Evolutionary conservation across 1,140 invertebrate species (phyloP).

Genomic region (Stratiolaelaps scimitus): DNA sequence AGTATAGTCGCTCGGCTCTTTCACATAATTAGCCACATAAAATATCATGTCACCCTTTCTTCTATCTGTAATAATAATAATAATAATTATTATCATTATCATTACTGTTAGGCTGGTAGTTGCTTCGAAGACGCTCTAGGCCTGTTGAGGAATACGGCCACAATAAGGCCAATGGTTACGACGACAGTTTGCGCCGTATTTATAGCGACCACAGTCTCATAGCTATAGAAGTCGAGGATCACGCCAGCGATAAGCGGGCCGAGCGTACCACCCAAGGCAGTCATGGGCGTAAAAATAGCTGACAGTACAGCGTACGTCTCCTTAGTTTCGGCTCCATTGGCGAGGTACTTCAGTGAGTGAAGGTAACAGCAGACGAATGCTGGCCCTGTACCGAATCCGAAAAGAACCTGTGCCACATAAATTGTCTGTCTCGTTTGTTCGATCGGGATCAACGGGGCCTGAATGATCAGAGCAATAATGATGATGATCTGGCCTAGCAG

Average conservation of each 20-base stretch:
- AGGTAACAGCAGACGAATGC: slow-evolving; percentile 23
- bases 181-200: neutral
- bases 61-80: too few species aligned
- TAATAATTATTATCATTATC: too few species aligned
- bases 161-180: too few species aligned
- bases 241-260: slow-evolving; percentile 9
- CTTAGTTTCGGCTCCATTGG: slow-evolving; percentile 7
- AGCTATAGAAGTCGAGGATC: slow-evolving; percentile 3
- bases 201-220: neutral
- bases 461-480: neutral
- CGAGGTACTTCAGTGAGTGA: slow-evolving; percentile 4
- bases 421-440: neutral
- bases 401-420: neutral
- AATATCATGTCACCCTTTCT: too few species aligned
- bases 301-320: slow-evolving; percentile 5
- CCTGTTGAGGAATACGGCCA: too few species aligned
- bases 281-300: slow-evolving; percentile 13
- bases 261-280: slow-evolving; percentile 2
- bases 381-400: neutral
- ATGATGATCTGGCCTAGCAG: neutral
- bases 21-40: too few species aligned
- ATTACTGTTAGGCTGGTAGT: too few species aligned
- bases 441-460: slow-evolving; percentile 6
- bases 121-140: too few species aligned
- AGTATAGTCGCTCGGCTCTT: too few species aligned